phyloP scores from a whole-genome alignment of 2,113 vertebrate species.

The Coregonus clupeaformis region DNA sequence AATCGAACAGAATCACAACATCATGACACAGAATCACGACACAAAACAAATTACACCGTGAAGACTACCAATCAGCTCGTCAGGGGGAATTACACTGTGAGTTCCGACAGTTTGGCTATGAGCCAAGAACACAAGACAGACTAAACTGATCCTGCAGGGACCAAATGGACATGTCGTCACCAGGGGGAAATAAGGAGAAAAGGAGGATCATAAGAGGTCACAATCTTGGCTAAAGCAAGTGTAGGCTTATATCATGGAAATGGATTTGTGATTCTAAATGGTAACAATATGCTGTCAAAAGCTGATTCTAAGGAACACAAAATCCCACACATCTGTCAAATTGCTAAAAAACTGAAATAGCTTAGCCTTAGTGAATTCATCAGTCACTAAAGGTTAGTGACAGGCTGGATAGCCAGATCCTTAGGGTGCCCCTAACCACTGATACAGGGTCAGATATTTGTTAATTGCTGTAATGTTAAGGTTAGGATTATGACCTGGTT shows the following conservation, averaged over 20 bases:
- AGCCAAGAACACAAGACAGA: slow-evolving; percentile 43
- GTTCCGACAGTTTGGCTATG: slow-evolving; percentile 37
- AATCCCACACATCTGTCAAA: too few species aligned
- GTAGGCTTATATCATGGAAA: slow-evolving; percentile 21
- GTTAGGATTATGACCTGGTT: too few species aligned
- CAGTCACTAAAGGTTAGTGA: not conserved
- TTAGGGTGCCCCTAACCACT: not conserved
- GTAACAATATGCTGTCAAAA: too few species aligned
- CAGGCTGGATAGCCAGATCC: not conserved
- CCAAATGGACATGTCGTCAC: slow-evolving; percentile 38
- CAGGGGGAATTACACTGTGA: slow-evolving; percentile 48
- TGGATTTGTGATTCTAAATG: too few species aligned
- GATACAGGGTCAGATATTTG: not conserved
- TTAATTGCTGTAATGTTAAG: too few species aligned
- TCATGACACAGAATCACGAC: slow-evolving; percentile 34
- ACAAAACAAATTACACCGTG: slow-evolving; percentile 40
- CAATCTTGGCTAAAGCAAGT: slow-evolving; percentile 21
- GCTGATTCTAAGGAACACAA: too few species aligned
- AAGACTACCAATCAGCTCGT: slow-evolving; percentile 48
- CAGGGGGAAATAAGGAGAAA: slow-evolving; percentile 26
- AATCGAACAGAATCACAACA: slow-evolving; percentile 44
- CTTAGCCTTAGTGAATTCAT: not conserved
- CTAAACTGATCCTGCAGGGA: slow-evolving; percentile 37
- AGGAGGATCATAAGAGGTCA: slow-evolving; percentile 15
- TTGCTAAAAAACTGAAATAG: not conserved